Base-by-base conservation (phyloP, 2,113 vertebrate genomes). In the Crotophaga sulcirostris region DNA sequence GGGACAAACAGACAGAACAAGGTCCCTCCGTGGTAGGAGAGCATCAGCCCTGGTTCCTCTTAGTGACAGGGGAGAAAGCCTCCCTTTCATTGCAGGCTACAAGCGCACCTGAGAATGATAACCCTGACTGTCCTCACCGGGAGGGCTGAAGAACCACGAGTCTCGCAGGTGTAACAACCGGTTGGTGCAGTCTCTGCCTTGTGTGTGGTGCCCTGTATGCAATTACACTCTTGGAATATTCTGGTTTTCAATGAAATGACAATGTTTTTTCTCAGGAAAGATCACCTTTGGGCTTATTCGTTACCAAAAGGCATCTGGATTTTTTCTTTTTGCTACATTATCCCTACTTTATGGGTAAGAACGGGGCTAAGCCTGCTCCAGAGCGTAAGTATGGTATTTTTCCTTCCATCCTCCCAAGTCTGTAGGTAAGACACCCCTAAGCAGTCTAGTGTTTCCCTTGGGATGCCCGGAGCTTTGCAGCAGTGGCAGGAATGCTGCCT, bases 191-290 rank as follows among this genome's bases (percentile, higher is more conserved):
- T 28, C 84, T 74, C 28, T 55, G n/a, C 49, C n/a, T n/a, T 1
- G 1, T 4, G 45, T 15, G 4, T 1, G 25, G 40, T 33, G 40
- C 44, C 5, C 1, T 11, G 33, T 2, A 3, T 0, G 15, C 54
- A 44, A 7, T 5, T 24, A 34, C 33, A 15, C 66, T 55, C 33
- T 8, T 21, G 29, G 33, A 24, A 10, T 9, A 14, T 10, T 56
- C 33, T 63, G 26, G 1, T 52, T 58, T 56, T 31, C 49, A 42
- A 3, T 5, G 23, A 86, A 72, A 38, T 8, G 17, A 3, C 58
- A 44, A 2, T 6, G 31, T 56, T 81, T n/a, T 42, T 84, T 19
- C 73, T 49, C 42, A 10, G 33, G 31, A 68, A 38, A 73, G 44
- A 33, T 7, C 52, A 45, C 15, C 19, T 77, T 59, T 16, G n/a